Base-by-base conservation (phyloP, 1,140 invertebrate species). In the Cardiocondyla obscurior region DNA sequence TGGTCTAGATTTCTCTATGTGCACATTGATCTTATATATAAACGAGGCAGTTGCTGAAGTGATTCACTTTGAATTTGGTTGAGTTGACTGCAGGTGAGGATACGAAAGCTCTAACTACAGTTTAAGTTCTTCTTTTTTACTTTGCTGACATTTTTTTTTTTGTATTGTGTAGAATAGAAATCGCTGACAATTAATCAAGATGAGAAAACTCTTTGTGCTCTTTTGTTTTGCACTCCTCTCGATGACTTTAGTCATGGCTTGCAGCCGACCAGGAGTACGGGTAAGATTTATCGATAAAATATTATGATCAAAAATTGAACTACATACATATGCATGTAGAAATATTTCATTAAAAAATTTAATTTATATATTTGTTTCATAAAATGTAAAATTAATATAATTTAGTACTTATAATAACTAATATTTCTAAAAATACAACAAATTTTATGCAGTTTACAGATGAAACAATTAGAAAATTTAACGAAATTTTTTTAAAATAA, bases 141-240 rank as follows among this genome's bases (percentile, higher is more conserved):
- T 19, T 60, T 51, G 0, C 42, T 3, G 16, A n/a, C 0, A 4
- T 36, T 53, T 7, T 19, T 36, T 53, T 7, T 19, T 79, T 33
- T 49, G 3, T 42, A 49, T 7, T 58, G 53, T 64, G 10, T 30
- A 36, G 0, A 46, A 46, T 25, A 44, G 12, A 1, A 12, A 46
- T 36, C 12, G 64, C 7, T 44, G 6, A 14, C 12, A 62, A 62
- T 30, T 10, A 19, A 76, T 46, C 39, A 88, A 83, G 39, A 91
- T 91, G 89, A 67, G 57, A 2, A 86, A 81, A 49, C 4, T 86
- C 1, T 10, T 88, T 8, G n/a, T 74, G n/a, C n/a, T 87, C n/a
- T 19, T 90, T 8, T 84, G 55, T 8, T 14, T 89, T 14, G n/a
- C 62, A 4, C 33, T 89, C 8, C 1, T 90, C 36, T 58, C 33